Evolutionary conservation across 37 sponge, comb jelly and placozoan genomes (phyloP), one percentile per base, ranked within the genome.

Genomic region (Chondrosia reniformis): DNA sequence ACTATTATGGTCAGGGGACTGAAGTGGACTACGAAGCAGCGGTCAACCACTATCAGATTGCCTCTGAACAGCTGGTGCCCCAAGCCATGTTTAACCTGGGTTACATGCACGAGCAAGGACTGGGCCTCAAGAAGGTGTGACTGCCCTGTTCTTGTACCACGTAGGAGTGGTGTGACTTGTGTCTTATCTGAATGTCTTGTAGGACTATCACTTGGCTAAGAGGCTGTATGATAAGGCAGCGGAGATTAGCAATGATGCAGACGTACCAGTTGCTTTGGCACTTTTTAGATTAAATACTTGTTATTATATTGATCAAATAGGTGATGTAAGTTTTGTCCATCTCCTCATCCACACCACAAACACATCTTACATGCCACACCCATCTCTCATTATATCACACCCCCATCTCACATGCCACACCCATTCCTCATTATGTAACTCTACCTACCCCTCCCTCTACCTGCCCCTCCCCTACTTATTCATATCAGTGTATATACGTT

Each of bases 31-130:
- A 87, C 58, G 89, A 92, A 33, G 89, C 83, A 0, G 96, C 99
- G 33, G 99, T 89, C 27, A 77, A 84, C 41, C 94, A 98, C 79
- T 98, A 98, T 61, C 87, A 88, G 41, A 74, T 95, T 15, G 99
- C 99, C 41, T 86, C 88, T 52, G 97, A 98, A 46, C 88, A 88
- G 58, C 25, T 45, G 45, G 77, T 59, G 27, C 75, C 99, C 40
- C 96, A 95, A 61, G 99, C 96, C 45, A 90, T 95, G 92, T 98
- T 98, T 87, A 98, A 98, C 77, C 76, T 98, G 56, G 99, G 87
- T 21, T 98, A 93, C 89, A 98, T 98, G 99, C 91, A 95, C 67
- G 89, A 98, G 61, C 83, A 88, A 39, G 99, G 99, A 8, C 55
- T 92, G 15, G 99, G 99, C 5, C 81, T 93, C 22, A 45, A 90